A percentile compares a stretch with the other conserved stretches of the same genome.
phyloP scores from a whole-genome alignment of 2,888 invertebrate genomes.

The Synergus japonicus region DNA sequence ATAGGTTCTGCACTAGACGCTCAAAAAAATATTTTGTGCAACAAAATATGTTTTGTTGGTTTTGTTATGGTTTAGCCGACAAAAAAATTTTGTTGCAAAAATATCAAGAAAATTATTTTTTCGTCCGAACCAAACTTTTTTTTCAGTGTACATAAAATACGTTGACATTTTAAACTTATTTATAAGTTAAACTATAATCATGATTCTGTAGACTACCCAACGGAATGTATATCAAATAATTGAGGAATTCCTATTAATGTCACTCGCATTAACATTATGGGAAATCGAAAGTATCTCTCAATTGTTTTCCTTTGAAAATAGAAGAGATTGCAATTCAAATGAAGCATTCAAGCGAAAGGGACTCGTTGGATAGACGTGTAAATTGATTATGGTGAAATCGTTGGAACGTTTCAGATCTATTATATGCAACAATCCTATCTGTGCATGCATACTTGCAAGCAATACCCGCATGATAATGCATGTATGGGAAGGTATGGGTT shows the following conservation, averaged over 20 bases:
- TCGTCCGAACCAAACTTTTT: too few relatives aligned
- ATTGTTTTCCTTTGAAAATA: not conserved
- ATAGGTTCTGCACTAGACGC: too few relatives aligned
- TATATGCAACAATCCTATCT: constrained; percentile 34
- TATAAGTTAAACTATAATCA: not conserved
- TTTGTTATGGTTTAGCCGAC: too few relatives aligned
- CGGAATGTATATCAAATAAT: not conserved
- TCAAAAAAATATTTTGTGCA: too few relatives aligned
- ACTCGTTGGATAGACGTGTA: constrained; percentile 21
- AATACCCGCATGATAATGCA: constrained; percentile 35
- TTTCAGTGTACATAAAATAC: too few relatives aligned
- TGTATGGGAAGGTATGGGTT: constrained; percentile 29
- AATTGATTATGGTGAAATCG: constrained; percentile 36
- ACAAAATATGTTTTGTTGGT: too few relatives aligned
- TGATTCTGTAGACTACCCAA: too few relatives aligned
- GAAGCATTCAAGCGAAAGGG: constrained; percentile 11
- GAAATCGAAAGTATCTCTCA: not conserved
- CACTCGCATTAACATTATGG: not conserved
- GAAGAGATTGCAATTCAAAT: not conserved
- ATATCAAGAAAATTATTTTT: too few relatives aligned
- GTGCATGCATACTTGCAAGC: constrained; percentile 8
- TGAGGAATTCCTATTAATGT: not conserved
- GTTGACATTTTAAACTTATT: not conserved
- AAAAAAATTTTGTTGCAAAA: too few relatives aligned
- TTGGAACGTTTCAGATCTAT: constrained; percentile 39